Percentiles rank a stretch among this genome's conserved stretches.
Evolutionary conservation across 2,888 invertebrate species (phyloP).

Genomic region (Amorpha juglandis): DNA sequence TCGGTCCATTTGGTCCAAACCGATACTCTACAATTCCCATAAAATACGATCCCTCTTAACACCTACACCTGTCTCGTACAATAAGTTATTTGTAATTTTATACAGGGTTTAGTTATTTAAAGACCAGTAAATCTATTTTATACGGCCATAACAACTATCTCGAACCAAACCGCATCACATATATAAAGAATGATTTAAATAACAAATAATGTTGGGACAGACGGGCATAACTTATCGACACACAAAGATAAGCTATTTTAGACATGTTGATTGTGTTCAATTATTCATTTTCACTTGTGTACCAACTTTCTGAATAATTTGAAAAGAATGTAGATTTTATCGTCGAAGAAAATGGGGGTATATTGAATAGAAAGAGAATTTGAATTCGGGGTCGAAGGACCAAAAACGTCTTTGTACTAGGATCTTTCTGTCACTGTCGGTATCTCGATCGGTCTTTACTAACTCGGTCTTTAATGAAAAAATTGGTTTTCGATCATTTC

Average conservation of each 20-base stretch:
- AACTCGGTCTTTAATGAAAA: too few relatives aligned
- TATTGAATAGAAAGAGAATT: neutral
- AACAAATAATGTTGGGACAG: slow-evolving; percentile 23
- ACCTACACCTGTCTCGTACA: slow-evolving; percentile 10
- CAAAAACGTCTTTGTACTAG: neutral
- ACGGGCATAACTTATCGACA: slow-evolving; percentile 2
- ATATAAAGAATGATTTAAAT: slow-evolving; percentile 23
- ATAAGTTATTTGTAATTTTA: slow-evolving; percentile 9
- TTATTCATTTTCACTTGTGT: slow-evolving; percentile 12
- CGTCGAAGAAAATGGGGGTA: neutral
- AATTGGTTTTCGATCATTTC: too few relatives aligned
- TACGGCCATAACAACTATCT: slow-evolving; percentile 4
- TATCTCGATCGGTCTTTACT: too few relatives aligned
- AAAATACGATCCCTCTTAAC: neutral
- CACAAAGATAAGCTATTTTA: slow-evolving; percentile 9
- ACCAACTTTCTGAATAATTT: slow-evolving; percentile 14
- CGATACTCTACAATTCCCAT: neutral
- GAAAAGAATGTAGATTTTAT: neutral
- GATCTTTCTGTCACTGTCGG: neutral
- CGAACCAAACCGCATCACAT: slow-evolving; percentile 8
- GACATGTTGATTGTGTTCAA: slow-evolving; percentile 3
- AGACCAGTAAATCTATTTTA: slow-evolving; percentile 15
- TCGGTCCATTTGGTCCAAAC: neutral
- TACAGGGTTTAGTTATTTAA: slow-evolving; percentile 13
- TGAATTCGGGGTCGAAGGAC: slow-evolving; percentile 1